phyloP scores from a whole-genome alignment of 2,888 invertebrate species.

The Mythimna pallens region DNA sequence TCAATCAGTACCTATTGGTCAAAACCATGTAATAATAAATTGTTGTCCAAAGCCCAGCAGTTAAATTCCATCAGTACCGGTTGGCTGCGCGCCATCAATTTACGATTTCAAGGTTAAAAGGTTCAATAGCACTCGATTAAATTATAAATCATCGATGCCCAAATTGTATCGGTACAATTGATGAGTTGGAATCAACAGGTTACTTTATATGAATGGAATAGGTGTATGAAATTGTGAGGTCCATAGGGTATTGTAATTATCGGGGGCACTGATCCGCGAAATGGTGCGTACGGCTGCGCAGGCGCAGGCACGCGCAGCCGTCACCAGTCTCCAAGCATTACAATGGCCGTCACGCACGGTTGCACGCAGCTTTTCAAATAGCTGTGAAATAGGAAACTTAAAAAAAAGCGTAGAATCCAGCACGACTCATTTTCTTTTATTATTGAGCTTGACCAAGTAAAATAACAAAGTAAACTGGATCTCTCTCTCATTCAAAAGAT shows the following conservation, averaged over 20 bases:
- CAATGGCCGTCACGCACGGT: slow-evolving; percentile 65
- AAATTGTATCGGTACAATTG: slow-evolving; percentile 73
- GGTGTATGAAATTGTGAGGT: slow-evolving; percentile 74
- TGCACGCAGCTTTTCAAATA: slow-evolving; percentile 68
- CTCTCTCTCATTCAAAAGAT: slow-evolving; percentile 16
- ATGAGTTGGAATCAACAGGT: slow-evolving; percentile 79
- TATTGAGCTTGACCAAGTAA: slow-evolving; percentile 10
- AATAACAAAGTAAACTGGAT: slow-evolving; percentile 9
- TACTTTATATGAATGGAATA: slow-evolving; percentile 66
- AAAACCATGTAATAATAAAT: slow-evolving; percentile 50
- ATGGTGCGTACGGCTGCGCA: slow-evolving; percentile 74
- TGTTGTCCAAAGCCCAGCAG: slow-evolving; percentile 55
- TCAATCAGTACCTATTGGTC: slow-evolving; percentile 11
- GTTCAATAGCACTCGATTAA: slow-evolving; percentile 69
- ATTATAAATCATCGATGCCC: slow-evolving; percentile 72
- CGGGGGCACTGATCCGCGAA: slow-evolving; percentile 82
- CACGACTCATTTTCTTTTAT: slow-evolving; percentile 36
- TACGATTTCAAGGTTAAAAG: slow-evolving; percentile 65
- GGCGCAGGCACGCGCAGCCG: slow-evolving; percentile 62
- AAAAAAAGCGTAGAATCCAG: slow-evolving; percentile 48
- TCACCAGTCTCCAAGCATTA: slow-evolving; percentile 64
- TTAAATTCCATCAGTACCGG: slow-evolving; percentile 51
- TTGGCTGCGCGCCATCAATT: slow-evolving; percentile 60
- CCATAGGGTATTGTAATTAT: slow-evolving; percentile 79
- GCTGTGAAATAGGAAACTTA: slow-evolving; percentile 71